Evolutionary conservation across 2,113 vertebrate species (phyloP).

Genomic region (Progne subis): DNA sequence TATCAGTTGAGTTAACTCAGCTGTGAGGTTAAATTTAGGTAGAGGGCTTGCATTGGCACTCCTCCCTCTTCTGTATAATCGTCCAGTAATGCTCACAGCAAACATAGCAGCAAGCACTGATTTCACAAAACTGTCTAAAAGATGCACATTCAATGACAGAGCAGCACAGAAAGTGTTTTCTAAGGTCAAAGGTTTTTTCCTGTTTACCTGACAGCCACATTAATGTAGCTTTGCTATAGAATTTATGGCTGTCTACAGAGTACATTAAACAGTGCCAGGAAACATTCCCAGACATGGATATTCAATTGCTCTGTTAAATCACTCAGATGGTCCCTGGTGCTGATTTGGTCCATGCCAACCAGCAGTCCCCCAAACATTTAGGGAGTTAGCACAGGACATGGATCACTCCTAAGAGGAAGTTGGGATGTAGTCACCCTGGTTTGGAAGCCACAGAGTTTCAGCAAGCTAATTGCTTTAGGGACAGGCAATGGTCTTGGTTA

Average conservation of each 20-base stretch:
- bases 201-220: not conserved
- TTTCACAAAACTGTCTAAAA: not conserved
- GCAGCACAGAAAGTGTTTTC: not conserved
- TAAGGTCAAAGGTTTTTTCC: not conserved
- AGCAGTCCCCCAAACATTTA: not conserved
- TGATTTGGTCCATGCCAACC: not conserved
- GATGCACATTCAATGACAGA: not conserved
- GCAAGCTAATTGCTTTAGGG: not conserved
- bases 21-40: constrained; percentile 2
- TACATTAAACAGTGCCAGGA: not conserved
- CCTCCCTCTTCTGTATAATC: not conserved
- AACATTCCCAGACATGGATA: fast-evolving
- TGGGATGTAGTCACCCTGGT: not conserved
- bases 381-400: not conserved
- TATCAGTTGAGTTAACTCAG: not conserved
- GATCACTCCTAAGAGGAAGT: not conserved
- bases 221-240: not conserved
- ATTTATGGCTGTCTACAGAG: not conserved
- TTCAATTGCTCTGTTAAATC: not conserved
- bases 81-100: not conserved
- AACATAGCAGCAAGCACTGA: fast-evolving
- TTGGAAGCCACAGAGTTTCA: not conserved
- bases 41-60: not conserved
- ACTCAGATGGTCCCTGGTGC: not conserved
- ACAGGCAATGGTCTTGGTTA: not conserved